Percentiles rank a stretch among this genome's conserved stretches.
Evolutionary conservation across 2,888 invertebrate species (phyloP).

Genomic region (Cheilosia pagana): DNA sequence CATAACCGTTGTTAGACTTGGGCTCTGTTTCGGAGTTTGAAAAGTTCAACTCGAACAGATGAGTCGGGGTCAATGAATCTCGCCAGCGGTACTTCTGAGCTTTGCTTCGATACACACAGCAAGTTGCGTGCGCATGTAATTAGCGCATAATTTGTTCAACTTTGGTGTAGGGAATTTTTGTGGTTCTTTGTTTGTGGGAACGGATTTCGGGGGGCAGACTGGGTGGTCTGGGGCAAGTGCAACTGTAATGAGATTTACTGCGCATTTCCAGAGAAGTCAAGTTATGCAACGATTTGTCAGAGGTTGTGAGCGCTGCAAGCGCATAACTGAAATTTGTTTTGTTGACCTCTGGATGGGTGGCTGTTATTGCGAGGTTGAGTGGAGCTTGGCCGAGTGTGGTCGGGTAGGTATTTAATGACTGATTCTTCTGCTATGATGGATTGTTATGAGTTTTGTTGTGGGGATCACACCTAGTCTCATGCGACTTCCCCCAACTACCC

Average conservation of each 20-base stretch:
- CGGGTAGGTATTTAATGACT: too few species aligned
- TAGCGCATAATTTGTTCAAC: conserved; percentile 62
- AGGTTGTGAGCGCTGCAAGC: not conserved
- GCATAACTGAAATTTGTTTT: not conserved
- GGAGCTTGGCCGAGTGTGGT: too few species aligned
- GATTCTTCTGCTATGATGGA: too few species aligned
- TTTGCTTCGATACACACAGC: conserved; percentile 48
- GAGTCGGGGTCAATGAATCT: conserved; percentile 67
- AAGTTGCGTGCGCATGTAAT: conserved; percentile 61
- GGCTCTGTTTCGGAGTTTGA: conserved; percentile 18
- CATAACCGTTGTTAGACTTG: conserved; percentile 53
- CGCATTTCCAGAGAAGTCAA: not conserved
- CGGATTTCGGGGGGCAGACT: conserved; percentile 14
- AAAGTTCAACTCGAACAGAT: conserved; percentile 66
- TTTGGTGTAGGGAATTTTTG: conserved; percentile 24
- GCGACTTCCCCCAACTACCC: too few species aligned
- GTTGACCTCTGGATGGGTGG: not conserved
- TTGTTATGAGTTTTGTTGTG: too few species aligned
- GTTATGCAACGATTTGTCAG: conserved; percentile 28
- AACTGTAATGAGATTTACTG: conserved; percentile 16
- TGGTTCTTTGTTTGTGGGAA: conserved; percentile 11
- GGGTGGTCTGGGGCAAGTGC: conserved; percentile 30
- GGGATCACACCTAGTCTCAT: too few species aligned
- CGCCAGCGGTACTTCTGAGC: conserved; percentile 46
- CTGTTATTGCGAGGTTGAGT: not conserved